Conservation (phyloP, 2,888 invertebrate genomes). For the Scrobipalpa atriplicella region DNA sequence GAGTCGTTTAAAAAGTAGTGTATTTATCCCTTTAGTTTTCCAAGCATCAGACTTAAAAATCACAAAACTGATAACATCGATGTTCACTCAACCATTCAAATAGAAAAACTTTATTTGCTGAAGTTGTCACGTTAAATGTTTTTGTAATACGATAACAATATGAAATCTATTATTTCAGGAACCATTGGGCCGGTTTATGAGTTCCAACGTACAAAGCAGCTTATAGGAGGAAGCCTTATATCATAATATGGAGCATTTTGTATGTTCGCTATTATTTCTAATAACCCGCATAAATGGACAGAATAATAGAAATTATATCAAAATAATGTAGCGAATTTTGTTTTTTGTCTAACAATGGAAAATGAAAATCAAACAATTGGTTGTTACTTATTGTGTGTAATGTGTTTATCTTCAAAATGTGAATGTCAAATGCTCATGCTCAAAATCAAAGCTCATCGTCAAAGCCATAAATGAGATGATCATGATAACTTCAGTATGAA, state of each 20-base stretch:
- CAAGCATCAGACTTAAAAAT: background rate
- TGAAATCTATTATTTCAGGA: conserved; percentile 24
- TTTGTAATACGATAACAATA: conserved; percentile 1
- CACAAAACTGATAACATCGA: background rate
- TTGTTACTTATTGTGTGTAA: too few relatives aligned
- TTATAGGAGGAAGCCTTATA: conserved; percentile 19
- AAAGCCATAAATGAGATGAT: too few relatives aligned
- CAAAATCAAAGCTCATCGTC: too few relatives aligned
- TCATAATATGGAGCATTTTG: background rate
- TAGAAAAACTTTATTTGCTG: background rate
- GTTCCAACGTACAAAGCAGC: conserved; percentile 26
- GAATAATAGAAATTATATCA: conserved; percentile 11
- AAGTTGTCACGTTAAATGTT: conserved; percentile 1
- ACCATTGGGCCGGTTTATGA: conserved; percentile 28
- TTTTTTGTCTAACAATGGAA: too few relatives aligned
- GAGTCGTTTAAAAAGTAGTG: too few relatives aligned
- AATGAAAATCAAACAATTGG: too few relatives aligned
- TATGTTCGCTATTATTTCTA: conserved; percentile 3
- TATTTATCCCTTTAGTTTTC: too few relatives aligned
- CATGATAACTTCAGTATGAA: too few relatives aligned
- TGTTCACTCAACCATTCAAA: background rate
- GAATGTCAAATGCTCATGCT: too few relatives aligned
- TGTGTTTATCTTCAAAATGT: too few relatives aligned
- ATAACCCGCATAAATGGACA: conserved; percentile 20
- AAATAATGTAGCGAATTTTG: too few relatives aligned